phyloP scores from a whole-genome alignment of 2,888 invertebrate species.

The Ophion slaviceki region DNA sequence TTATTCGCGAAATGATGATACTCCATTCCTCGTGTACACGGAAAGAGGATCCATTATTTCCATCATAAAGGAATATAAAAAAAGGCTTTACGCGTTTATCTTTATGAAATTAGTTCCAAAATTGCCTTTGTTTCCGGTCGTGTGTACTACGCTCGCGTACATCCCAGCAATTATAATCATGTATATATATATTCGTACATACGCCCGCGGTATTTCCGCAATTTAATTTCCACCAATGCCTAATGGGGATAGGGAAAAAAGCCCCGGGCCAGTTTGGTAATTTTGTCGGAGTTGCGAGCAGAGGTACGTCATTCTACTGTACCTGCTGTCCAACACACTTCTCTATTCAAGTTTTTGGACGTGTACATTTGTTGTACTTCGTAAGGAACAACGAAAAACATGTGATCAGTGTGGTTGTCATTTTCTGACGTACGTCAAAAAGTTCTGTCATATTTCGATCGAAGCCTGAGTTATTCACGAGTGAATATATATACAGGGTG shows the following conservation, averaged over 20 bases:
- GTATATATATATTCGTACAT: neutral
- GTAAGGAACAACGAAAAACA: neutral
- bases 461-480: neutral
- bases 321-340: neutral
- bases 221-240: conserved; percentile 55
- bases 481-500: too few relatives aligned
- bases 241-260: conserved; percentile 42
- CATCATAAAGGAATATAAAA: neutral
- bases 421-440: neutral
- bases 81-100: neutral
- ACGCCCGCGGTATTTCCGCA: conserved; percentile 47
- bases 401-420: too few relatives aligned
- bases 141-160: neutral
- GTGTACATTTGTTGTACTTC: neutral
- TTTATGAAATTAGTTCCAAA: conserved; percentile 21
- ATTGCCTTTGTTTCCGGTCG: conserved; percentile 9
- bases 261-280: conserved; percentile 51
- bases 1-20: neutral
- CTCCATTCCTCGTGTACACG: neutral
- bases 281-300: conserved; percentile 44
- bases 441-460: neutral
- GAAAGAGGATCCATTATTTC: neutral
- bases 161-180: conserved; percentile 6
- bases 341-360: neutral
- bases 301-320: conserved; percentile 19